Conservation (phyloP, 64 coral and sea anemone species). For the Stichodactyla helianthus region DNA sequence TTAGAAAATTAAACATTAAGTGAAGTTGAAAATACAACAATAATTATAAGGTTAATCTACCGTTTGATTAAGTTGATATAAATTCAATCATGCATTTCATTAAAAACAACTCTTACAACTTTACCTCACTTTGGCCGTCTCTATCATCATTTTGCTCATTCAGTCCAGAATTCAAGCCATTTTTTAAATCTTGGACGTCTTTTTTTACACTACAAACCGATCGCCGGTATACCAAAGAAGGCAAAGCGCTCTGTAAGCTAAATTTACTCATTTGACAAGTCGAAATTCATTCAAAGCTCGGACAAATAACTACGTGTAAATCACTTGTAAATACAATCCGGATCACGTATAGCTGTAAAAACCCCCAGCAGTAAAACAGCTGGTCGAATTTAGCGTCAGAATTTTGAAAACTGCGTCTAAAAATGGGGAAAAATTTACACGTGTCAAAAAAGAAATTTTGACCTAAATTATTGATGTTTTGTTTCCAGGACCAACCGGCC, state of each 20-base stretch:
- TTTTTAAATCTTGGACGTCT: background rate
- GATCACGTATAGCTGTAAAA: no score
- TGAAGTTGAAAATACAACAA: no score
- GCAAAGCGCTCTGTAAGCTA: background rate
- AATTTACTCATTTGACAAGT: background rate
- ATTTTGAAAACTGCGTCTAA: background rate
- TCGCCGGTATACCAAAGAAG: background rate
- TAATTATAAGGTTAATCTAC: no score
- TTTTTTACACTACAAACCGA: background rate
- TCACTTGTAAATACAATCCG: no score
- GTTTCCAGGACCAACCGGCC: constrained; percentile 1
- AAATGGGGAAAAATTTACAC: background rate
- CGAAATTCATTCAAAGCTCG: no score
- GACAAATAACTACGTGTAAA: no score
- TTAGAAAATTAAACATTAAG: background rate
- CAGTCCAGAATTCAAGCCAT: background rate
- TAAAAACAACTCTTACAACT: background rate
- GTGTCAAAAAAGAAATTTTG: no score
- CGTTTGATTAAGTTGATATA: background rate
- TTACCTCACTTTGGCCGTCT: background rate
- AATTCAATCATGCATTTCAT: no score
- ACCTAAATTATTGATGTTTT: background rate
- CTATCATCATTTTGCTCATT: background rate
- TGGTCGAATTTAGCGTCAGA: background rate
- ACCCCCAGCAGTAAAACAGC: no score